phyloP scores from a whole-genome alignment of 2,113 vertebrate genomes.

The Cyprinodon brontotheroides region DNA sequence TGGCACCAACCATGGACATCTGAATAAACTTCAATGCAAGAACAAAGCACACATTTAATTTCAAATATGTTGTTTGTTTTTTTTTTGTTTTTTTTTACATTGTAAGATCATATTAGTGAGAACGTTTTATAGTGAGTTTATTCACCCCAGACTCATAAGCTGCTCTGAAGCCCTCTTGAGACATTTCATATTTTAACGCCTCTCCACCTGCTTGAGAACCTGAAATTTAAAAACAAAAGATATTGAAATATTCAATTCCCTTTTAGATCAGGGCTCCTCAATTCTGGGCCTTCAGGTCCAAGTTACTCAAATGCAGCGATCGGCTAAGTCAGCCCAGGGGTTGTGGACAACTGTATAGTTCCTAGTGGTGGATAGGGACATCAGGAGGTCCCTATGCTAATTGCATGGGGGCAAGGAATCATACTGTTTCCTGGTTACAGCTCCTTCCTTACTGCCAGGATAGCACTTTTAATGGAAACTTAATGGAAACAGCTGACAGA shows the following conservation, averaged over 20 bases:
- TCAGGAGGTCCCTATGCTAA: too few relatives aligned
- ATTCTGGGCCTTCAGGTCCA: too few relatives aligned
- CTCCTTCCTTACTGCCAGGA: too few relatives aligned
- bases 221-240: constrained; percentile 26
- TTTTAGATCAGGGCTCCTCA: too few relatives aligned
- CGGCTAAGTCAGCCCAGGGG: too few relatives aligned
- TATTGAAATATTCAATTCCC: background rate
- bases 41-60: background rate
- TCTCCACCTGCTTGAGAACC: constrained; percentile 69
- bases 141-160: constrained; percentile 49
- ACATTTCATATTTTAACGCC: constrained; percentile 73
- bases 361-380: too few relatives aligned
- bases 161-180: constrained; percentile 73
- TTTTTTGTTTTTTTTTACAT: background rate
- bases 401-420: too few relatives aligned
- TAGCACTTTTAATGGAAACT: too few relatives aligned
- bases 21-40: constrained; percentile 37
- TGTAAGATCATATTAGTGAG: background rate
- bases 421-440: too few relatives aligned
- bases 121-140: background rate
- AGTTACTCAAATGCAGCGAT: too few relatives aligned
- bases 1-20: constrained; percentile 69
- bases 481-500: too few relatives aligned
- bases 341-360: too few relatives aligned
- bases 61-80: background rate